A percentile compares a stretch with the other conserved stretches of the same genome.
These are phyloP conservation scores for Protaetia brevitarsis DNA, from an alignment of 1,140 invertebrate species.

Conservation along the genomic window DNA sequence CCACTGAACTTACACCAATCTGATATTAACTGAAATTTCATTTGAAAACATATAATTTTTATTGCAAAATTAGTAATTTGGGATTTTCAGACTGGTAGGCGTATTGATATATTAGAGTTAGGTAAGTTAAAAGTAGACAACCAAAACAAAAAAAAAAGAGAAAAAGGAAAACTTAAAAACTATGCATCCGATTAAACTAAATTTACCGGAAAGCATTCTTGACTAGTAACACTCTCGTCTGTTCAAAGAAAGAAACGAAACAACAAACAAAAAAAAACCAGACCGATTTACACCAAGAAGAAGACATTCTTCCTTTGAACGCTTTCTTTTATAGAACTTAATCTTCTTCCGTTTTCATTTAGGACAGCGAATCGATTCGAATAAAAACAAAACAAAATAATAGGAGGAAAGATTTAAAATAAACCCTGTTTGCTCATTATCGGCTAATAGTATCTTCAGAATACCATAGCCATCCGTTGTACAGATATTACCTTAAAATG, in stretches of 20 bases:
- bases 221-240: conserved; percentile 46
- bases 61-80: too few relatives aligned
- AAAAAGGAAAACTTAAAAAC: conserved; percentile 36
- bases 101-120: neutral
- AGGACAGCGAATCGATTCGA: neutral
- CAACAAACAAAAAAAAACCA: conserved; percentile 25
- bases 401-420: conserved; percentile 27
- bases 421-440: conserved; percentile 37
- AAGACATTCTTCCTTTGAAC: neutral
- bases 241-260: conserved; percentile 20
- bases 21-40: too few relatives aligned
- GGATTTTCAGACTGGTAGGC: neutral
- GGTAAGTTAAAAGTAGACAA: neutral
- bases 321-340: neutral
- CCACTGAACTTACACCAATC: neutral
- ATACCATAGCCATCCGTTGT: conserved; percentile 25
- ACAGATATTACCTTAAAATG: too few relatives aligned
- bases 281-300: conserved; percentile 1
- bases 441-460: conserved; percentile 44
- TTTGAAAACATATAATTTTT: too few relatives aligned
- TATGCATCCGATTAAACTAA: conserved; percentile 27
- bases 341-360: neutral
- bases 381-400: conserved; percentile 3
- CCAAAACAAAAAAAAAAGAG: conserved; percentile 20
- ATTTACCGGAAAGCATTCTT: conserved; percentile 16